phyloP scores from a whole-genome alignment of 2,113 vertebrate genomes.

The Aptenodytes patagonicus region DNA sequence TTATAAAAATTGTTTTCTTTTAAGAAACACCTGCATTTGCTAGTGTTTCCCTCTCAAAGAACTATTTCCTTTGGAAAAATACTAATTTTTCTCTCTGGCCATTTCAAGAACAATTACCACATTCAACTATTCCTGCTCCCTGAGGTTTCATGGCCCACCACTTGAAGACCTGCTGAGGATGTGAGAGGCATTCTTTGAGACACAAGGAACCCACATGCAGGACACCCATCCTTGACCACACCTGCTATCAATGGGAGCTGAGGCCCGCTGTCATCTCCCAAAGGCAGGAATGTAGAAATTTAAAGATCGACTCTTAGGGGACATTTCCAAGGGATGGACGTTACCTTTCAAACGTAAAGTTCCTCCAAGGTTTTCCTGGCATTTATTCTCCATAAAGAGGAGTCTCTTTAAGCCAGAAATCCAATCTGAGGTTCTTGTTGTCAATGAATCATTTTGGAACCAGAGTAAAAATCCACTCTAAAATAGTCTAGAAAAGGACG shows the following conservation, averaged over 20 bases:
- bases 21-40: neutral
- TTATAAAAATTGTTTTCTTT: neutral
- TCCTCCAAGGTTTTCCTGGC: neutral
- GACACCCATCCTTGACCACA: neutral
- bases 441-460: neutral
- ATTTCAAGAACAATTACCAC: neutral
- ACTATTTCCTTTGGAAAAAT: neutral
- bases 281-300: neutral
- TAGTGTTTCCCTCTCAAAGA: neutral
- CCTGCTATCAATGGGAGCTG: neutral
- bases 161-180: neutral
- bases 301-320: neutral
- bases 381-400: neutral
- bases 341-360: neutral
- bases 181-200: neutral
- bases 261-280: neutral
- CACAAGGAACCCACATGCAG: neutral
- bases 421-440: neutral
- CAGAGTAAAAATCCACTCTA: neutral
- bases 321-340: accelerated
- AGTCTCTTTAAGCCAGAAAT: neutral
- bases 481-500: neutral
- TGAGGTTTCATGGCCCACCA: neutral
- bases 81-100: neutral
- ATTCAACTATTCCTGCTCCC: neutral